A percentile compares a stretch with the other conserved stretches of the same genome.
Conservation (phyloP, 2,888 invertebrate genomes). For the Polymixis lichenea region DNA sequence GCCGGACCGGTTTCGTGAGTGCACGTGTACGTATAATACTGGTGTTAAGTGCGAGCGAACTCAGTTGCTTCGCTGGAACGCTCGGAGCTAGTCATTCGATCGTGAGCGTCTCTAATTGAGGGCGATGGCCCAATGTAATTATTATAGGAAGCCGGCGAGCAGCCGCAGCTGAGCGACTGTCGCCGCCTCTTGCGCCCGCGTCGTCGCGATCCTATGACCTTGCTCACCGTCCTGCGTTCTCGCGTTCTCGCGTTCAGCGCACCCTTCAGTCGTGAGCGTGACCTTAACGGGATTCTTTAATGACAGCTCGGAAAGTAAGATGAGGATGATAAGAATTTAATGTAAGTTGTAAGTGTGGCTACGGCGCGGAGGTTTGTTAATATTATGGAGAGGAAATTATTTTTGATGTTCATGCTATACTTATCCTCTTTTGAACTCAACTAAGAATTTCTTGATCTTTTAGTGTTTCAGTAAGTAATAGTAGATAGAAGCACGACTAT, state of each 20-base stretch:
- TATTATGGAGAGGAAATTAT: slow-evolving; percentile 33
- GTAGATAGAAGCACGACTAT: not conserved
- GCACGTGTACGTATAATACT: slow-evolving; percentile 69
- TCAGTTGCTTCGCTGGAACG: slow-evolving; percentile 38
- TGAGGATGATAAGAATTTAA: slow-evolving; percentile 62
- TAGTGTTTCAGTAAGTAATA: not conserved
- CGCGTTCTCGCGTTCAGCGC: slow-evolving; percentile 34
- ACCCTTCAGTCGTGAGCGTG: slow-evolving; percentile 58
- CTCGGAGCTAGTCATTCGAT: slow-evolving; percentile 64
- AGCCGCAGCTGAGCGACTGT: slow-evolving; percentile 57
- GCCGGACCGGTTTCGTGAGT: slow-evolving; percentile 73
- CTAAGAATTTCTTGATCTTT: not conserved
- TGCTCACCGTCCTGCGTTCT: slow-evolving; percentile 32
- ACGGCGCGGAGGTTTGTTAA: slow-evolving; percentile 35
- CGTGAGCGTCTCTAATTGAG: slow-evolving; percentile 73
- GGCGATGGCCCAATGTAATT: slow-evolving; percentile 73
- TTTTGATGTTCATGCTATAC: not conserved
- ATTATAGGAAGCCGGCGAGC: slow-evolving; percentile 46
- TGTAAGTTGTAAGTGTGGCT: slow-evolving; percentile 53
- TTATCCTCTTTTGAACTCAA: slow-evolving; percentile 1
- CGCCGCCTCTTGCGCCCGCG: slow-evolving; percentile 58
- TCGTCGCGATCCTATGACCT: slow-evolving; percentile 57
- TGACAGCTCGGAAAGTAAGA: slow-evolving; percentile 62
- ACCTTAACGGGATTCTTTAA: slow-evolving; percentile 72
- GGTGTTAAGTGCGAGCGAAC: slow-evolving; percentile 61